Evolutionary conservation across 2,113 vertebrate species (phyloP).

Genomic region (Hemiprocne comata): DNA sequence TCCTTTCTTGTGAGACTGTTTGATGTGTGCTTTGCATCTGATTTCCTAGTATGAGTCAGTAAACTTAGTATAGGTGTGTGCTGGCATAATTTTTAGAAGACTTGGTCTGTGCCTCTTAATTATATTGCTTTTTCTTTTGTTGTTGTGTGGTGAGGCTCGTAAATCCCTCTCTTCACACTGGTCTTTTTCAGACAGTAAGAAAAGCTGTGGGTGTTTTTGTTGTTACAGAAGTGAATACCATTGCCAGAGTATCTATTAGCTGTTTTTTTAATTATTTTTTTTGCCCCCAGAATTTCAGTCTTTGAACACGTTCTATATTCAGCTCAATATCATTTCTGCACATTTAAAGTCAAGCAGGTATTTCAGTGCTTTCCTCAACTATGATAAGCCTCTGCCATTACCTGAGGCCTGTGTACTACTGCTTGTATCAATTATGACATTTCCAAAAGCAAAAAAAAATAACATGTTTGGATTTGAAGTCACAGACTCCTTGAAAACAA

Average conservation of each 20-base stretch:
- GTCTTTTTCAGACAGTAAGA: not conserved
- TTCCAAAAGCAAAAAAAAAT: not conserved
- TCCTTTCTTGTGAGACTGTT: not conserved
- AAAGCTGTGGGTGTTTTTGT: not conserved
- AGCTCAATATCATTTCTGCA: not conserved
- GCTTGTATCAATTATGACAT: not conserved
- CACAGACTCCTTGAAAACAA: not conserved
- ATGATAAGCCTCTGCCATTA: not conserved
- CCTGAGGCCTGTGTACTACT: not conserved
- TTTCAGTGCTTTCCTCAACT: not conserved
- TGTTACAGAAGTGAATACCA: not conserved
- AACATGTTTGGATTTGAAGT: not conserved
- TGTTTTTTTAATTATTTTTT: not conserved
- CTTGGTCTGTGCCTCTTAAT: not conserved
- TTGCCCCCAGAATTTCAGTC: not conserved
- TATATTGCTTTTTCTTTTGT: not conserved
- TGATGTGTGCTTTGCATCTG: not conserved
- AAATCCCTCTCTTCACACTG: not conserved
- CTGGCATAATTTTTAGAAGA: not conserved
- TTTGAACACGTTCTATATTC: not conserved
- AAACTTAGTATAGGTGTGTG: not conserved
- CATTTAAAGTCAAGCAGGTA: not conserved
- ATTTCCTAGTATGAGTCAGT: constrained; percentile 15
- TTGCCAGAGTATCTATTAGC: not conserved
- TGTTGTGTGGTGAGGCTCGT: not conserved